These are phyloP conservation scores for Lapara coniferarum DNA, from an alignment of 2,888 invertebrate genomes.

Conservation along the genomic window DNA sequence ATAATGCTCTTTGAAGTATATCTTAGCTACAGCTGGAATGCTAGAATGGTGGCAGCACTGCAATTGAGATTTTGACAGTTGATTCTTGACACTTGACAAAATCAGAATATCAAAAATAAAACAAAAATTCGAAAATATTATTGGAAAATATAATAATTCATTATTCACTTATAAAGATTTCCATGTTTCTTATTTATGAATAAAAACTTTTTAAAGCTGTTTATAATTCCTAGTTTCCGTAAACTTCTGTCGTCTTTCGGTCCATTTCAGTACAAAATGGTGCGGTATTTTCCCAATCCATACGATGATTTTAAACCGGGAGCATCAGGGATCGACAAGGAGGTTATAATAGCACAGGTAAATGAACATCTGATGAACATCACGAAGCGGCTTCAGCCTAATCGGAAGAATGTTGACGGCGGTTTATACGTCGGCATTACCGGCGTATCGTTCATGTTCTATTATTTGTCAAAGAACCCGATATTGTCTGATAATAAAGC, in stretches of 20 bases:
- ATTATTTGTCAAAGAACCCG: conserved; percentile 85
- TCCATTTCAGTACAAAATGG: conserved; percentile 60
- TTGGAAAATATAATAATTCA: not conserved
- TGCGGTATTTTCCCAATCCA: conserved; percentile 71
- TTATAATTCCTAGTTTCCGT: conserved; percentile 35
- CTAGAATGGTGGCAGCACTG: not conserved
- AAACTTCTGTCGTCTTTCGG: conserved; percentile 44
- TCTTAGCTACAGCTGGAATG: not conserved
- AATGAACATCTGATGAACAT: conserved; percentile 63
- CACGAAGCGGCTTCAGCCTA: conserved; percentile 61
- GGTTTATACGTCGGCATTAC: conserved; percentile 88
- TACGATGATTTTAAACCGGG: conserved; percentile 60
- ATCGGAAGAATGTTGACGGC: conserved; percentile 76
- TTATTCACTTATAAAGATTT: not conserved
- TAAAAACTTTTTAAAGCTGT: conserved; percentile 17
- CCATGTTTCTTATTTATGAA: not conserved
- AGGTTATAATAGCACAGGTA: conserved; percentile 55
- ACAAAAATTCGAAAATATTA: not conserved
- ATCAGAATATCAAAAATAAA: conserved; percentile 1
- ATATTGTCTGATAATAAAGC: conserved; percentile 68
- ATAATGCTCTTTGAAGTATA: too few relatives aligned
- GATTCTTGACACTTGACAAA: not conserved
- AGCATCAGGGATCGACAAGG: conserved; percentile 47
- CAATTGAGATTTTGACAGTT: not conserved
- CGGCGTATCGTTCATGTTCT: conserved; percentile 90